Percentiles rank a stretch among this genome's conserved stretches.
Evolutionary conservation across 2,113 vertebrate species (phyloP).

Genomic region (Ochotona curzoniae): DNA sequence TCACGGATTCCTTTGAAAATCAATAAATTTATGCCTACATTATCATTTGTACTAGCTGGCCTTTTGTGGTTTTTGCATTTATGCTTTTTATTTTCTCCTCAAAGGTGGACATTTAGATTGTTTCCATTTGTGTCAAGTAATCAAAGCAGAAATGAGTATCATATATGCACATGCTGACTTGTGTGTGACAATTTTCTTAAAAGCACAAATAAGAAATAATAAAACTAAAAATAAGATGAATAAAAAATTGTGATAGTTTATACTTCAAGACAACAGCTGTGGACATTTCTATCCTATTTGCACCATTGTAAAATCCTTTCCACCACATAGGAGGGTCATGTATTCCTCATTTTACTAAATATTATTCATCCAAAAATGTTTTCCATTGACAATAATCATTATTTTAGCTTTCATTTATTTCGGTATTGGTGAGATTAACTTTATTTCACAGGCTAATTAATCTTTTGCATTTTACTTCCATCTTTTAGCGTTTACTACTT

Average conservation of each 20-base stretch:
- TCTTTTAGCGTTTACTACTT: neutral
- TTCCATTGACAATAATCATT: neutral
- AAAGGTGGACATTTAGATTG: neutral
- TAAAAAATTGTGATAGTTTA: neutral
- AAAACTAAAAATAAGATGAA: neutral
- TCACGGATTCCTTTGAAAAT: neutral
- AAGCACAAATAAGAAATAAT: neutral
- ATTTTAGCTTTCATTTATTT: slow-evolving; percentile 3
- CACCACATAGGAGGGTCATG: neutral
- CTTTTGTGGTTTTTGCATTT: neutral
- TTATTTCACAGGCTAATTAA: neutral
- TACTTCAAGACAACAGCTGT: neutral
- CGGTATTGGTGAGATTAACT: neutral
- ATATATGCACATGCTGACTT: neutral
- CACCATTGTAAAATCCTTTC: too few species aligned
- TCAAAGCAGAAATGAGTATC: neutral
- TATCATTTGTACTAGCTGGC: neutral
- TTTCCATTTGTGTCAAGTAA: neutral
- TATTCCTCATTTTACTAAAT: neutral
- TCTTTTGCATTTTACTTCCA: neutral
- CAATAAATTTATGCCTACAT: neutral
- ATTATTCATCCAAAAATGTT: neutral
- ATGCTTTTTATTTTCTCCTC: neutral
- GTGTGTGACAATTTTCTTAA: neutral
- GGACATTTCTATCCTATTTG: neutral